phyloP scores from a whole-genome alignment of 2,888 invertebrate genomes.

The Crepidodera aurea region DNA sequence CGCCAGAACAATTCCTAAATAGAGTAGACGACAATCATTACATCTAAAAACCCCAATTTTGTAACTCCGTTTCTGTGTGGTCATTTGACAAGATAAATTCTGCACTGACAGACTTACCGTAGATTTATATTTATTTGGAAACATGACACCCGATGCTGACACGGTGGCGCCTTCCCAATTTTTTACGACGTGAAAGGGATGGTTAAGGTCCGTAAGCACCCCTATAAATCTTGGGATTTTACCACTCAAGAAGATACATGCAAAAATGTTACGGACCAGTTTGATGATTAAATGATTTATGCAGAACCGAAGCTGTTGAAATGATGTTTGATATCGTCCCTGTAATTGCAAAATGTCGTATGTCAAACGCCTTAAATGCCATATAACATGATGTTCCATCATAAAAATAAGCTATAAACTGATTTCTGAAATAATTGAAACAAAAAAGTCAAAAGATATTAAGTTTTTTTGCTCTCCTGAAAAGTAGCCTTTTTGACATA shows the following conservation, averaged over 20 bases:
- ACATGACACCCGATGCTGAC: conserved; percentile 44
- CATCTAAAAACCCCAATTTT: no score
- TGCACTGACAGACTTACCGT: background rate
- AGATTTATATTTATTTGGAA: conserved; percentile 39
- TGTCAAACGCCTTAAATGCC: no score
- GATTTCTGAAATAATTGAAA: no score
- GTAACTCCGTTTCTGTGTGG: conserved; percentile 25
- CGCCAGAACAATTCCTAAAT: no score
- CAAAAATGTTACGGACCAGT: background rate
- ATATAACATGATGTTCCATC: no score
- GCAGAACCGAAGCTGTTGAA: background rate
- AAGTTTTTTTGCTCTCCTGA: no score
- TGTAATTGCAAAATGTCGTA: no score
- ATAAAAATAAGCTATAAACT: no score
- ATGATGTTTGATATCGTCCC: no score
- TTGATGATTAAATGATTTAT: background rate
- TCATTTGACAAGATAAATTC: conserved; percentile 7
- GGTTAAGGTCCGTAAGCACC: conserved; percentile 30
- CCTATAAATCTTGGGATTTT: conserved; percentile 33
- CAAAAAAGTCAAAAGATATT: no score
- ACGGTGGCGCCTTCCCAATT: conserved; percentile 48
- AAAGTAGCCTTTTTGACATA: no score
- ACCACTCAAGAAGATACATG: conserved; percentile 15
- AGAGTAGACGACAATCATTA: no score
- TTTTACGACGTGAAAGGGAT: conserved; percentile 40